phyloP scores from a whole-genome alignment of 2,113 vertebrate genomes.

The Lophura nycthemera region DNA sequence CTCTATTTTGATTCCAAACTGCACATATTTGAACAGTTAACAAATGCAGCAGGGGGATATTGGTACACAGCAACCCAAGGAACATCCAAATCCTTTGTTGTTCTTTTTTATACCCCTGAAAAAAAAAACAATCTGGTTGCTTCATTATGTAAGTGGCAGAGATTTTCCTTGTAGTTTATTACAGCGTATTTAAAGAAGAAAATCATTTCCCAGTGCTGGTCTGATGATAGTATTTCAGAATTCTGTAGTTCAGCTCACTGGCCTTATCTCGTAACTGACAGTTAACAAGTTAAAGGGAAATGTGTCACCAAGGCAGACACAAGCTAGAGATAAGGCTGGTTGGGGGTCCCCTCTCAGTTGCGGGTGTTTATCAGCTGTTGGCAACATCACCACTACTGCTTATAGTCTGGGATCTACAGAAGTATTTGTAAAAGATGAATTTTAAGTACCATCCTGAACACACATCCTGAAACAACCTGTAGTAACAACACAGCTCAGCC shows the following conservation, averaged over 20 bases:
- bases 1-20: constrained; percentile 74
- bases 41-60: constrained; percentile 60
- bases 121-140: neutral
- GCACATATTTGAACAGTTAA: constrained; percentile 78
- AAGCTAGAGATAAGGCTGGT: neutral
- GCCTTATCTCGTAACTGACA: neutral
- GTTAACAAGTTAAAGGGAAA: neutral
- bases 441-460: neutral
- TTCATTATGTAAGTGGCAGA: constrained; percentile 35
- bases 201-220: neutral
- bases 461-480: neutral
- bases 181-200: neutral
- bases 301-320: neutral
- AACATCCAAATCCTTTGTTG: constrained; percentile 58
- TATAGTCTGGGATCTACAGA: neutral
- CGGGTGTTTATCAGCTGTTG: neutral
- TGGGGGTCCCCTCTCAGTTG: neutral
- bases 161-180: neutral
- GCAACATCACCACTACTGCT: neutral
- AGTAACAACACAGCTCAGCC: neutral
- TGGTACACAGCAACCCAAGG: constrained; percentile 35
- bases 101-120: neutral
- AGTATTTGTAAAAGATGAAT: neutral
- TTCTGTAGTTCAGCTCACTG: neutral
- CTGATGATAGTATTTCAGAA: neutral